A percentile compares a stretch with the other conserved stretches of the same genome.
Conservation (phyloP, 2,797 vertebrate genomes). For the Telmatherina bonti region DNA sequence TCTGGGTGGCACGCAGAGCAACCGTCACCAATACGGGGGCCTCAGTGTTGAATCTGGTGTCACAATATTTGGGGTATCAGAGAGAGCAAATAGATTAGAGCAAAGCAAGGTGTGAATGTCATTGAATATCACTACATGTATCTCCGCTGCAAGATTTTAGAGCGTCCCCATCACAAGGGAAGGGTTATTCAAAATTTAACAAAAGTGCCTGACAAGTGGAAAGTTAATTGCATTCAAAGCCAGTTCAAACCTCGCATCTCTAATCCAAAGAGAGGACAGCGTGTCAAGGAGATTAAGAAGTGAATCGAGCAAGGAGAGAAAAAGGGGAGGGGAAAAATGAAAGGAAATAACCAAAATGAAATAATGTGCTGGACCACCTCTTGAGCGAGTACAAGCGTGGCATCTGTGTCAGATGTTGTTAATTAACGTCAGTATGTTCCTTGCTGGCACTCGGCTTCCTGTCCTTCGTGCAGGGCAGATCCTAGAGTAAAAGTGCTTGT, state of each 20-base stretch:
- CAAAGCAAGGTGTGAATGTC: constrained; percentile 80
- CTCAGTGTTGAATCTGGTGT: constrained; percentile 76
- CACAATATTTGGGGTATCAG: constrained; percentile 84
- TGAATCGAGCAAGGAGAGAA: constrained; percentile 71
- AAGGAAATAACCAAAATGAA: constrained; percentile 86
- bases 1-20: constrained; percentile 55
- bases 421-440: constrained; percentile 88
- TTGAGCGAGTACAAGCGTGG: constrained; percentile 84
- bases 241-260: constrained; percentile 62
- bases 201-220: constrained; percentile 73
- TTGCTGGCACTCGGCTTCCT: constrained; percentile 84
- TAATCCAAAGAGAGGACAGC: constrained; percentile 75
- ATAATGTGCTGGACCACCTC: constrained; percentile 88
- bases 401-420: constrained; percentile 90
- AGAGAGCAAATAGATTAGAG: constrained; percentile 78
- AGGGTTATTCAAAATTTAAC: constrained; percentile 77
- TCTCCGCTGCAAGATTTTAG: constrained; percentile 54
- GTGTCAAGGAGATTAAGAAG: constrained; percentile 83
- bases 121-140: constrained; percentile 62
- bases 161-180: constrained; percentile 56
- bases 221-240: constrained; percentile 79
- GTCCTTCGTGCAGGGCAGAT: constrained; percentile 80
- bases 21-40: constrained; percentile 62
- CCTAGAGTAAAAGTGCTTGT: constrained; percentile 73
- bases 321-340: constrained; percentile 69